Evolutionary conservation across 2,888 invertebrate species (phyloP).

Genomic region (Lycocerus yunnanus): DNA sequence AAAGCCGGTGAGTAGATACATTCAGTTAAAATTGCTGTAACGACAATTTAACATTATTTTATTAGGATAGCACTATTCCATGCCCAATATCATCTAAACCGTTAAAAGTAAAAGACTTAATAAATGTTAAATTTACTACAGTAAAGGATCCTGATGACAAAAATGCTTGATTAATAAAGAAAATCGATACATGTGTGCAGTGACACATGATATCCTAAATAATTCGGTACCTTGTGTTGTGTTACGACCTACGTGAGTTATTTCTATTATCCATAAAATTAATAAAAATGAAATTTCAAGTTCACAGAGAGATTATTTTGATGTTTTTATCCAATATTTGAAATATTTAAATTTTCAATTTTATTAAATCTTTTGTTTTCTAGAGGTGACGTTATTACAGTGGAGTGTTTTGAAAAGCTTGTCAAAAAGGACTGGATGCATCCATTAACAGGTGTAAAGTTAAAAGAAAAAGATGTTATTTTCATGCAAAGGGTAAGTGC

Average conservation of each 20-base stretch:
- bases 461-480: slow-evolving; percentile 92
- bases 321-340: too few relatives aligned
- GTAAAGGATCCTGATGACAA: slow-evolving; percentile 88
- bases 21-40: background rate
- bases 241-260: slow-evolving; percentile 79
- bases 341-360: too few relatives aligned
- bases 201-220: slow-evolving; percentile 93
- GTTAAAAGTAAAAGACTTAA: slow-evolving; percentile 88
- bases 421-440: slow-evolving; percentile 97
- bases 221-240: slow-evolving; percentile 95
- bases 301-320: too few relatives aligned
- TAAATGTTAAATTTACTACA: slow-evolving; percentile 89
- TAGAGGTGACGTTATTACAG: slow-evolving; percentile 93
- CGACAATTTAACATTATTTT: background rate
- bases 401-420: slow-evolving; percentile 95
- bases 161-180: slow-evolving; percentile 84
- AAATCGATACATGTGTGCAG: slow-evolving; percentile 95
- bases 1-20: slow-evolving; percentile 73
- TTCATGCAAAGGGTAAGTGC: slow-evolving; percentile 77
- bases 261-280: background rate
- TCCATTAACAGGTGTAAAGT: slow-evolving; percentile 83
- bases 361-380: slow-evolving; percentile 43
- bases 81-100: slow-evolving; percentile 87
- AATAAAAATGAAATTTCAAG: too few relatives aligned
- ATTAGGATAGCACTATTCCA: slow-evolving; percentile 71